Conservation (phyloP, 1,140 invertebrate species). For the Pissodes strobi region DNA sequence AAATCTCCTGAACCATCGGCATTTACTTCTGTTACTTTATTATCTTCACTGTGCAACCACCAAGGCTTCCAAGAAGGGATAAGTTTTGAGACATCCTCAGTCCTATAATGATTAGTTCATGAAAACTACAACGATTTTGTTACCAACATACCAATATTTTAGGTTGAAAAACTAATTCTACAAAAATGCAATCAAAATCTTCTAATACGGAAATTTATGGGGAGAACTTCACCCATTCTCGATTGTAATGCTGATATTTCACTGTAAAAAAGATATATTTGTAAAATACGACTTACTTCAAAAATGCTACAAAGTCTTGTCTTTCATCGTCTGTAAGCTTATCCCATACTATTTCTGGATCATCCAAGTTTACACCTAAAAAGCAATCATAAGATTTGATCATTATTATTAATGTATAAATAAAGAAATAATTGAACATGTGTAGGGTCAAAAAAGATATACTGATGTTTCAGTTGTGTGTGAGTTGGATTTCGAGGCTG, state of each 20-base stretch:
- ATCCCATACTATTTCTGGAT: conserved; percentile 66
- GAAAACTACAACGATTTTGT: no score
- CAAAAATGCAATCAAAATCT: not conserved
- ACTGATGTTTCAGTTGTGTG: no score
- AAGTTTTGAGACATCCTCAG: conserved; percentile 61
- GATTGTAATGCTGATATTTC: no score
- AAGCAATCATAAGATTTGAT: no score
- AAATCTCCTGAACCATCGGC: conserved; percentile 29
- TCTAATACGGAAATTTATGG: no score
- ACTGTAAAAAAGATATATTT: no score
- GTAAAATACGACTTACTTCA: conserved; percentile 54
- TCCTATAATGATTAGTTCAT: no score
- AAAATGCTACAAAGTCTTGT: conserved; percentile 63
- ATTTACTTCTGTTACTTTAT: conserved; percentile 44
- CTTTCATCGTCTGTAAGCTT: conserved; percentile 62
- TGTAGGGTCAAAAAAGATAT: no score
- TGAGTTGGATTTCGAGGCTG: no score
- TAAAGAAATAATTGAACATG: no score
- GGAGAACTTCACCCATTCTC: no score
- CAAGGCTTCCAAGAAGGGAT: conserved; percentile 65
- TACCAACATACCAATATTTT: not conserved
- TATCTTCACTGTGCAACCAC: conserved; percentile 48
- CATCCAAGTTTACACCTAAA: conserved; percentile 62
- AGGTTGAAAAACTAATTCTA: not conserved
- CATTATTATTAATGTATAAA: no score